A percentile compares a stretch with the other conserved stretches of the same genome.
Evolutionary conservation across 2,888 invertebrate genomes (phyloP).

Genomic region (Ischnura elegans): DNA sequence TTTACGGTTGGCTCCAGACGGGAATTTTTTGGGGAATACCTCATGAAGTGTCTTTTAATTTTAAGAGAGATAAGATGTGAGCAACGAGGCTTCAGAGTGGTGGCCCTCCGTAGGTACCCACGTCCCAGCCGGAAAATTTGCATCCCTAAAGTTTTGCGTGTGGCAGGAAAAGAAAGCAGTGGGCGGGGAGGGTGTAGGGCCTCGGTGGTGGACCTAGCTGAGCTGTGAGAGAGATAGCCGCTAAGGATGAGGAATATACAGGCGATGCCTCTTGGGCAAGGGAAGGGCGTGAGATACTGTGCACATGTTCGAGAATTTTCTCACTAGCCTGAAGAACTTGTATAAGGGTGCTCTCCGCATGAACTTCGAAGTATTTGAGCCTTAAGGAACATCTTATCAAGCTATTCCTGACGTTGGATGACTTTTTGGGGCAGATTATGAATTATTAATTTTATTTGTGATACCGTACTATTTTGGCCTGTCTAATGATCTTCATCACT

Average conservation of each 20-base stretch:
- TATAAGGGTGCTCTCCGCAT: background rate
- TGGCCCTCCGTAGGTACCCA: background rate
- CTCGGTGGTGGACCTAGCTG: background rate
- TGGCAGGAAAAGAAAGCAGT: background rate
- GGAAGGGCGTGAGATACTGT: conserved; percentile 45
- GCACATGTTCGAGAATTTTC: background rate
- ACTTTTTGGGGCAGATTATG: too few relatives aligned
- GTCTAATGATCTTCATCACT: too few relatives aligned
- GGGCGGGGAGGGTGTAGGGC: background rate
- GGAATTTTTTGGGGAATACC: background rate
- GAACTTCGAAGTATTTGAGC: background rate
- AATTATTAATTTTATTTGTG: too few relatives aligned
- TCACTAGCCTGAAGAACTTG: background rate
- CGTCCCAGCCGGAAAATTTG: background rate
- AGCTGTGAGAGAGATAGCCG: background rate
- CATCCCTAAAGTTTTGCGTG: conserved; percentile 4
- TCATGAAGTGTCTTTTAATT: background rate
- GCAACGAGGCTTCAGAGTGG: background rate
- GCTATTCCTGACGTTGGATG: too few relatives aligned
- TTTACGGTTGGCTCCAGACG: too few relatives aligned
- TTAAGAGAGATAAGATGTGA: conserved; percentile 5
- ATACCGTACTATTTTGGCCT: too few relatives aligned
- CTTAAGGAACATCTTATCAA: background rate
- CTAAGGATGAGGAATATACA: background rate
- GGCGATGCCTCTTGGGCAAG: conserved; percentile 7